Conservation (phyloP, 2,888 invertebrate genomes). For the Thymelicus acteon region DNA sequence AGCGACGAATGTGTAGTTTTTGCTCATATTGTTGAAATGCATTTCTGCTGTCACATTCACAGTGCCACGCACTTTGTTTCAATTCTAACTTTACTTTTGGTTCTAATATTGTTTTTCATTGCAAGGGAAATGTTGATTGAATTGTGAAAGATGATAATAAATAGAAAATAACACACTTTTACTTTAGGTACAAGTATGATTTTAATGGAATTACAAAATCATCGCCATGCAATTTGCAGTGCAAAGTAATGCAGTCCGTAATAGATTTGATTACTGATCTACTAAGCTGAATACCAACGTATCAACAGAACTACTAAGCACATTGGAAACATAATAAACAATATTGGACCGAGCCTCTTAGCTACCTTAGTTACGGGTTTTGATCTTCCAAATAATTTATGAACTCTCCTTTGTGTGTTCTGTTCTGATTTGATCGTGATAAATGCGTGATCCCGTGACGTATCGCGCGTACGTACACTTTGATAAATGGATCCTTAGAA, state of each 20-base stretch:
- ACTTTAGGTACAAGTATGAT: too few relatives aligned
- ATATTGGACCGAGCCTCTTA: neutral
- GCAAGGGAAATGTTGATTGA: too few relatives aligned
- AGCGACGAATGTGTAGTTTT: slow-evolving; percentile 25
- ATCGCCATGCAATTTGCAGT: too few relatives aligned
- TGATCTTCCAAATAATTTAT: slow-evolving; percentile 49
- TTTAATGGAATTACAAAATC: too few relatives aligned
- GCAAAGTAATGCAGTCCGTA: too few relatives aligned
- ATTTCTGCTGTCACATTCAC: slow-evolving; percentile 11
- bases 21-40: slow-evolving; percentile 6
- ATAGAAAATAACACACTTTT: too few relatives aligned
- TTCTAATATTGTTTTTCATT: too few relatives aligned
- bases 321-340: slow-evolving; percentile 2
- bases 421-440: slow-evolving; percentile 61
- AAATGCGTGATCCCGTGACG: slow-evolving; percentile 58
- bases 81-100: too few relatives aligned
- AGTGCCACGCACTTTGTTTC: neutral
- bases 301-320: neutral
- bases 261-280: too few relatives aligned
- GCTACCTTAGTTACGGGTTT: slow-evolving; percentile 27
- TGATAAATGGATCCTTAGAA: slow-evolving; percentile 57
- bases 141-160: too few relatives aligned
- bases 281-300: too few relatives aligned
- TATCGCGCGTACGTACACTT: slow-evolving; percentile 57
- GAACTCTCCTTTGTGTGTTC: slow-evolving; percentile 48